These are phyloP conservation scores for Tachyglossus aculeatus DNA, from an alignment of 2,797 vertebrate species.

Conservation along the genomic window DNA sequence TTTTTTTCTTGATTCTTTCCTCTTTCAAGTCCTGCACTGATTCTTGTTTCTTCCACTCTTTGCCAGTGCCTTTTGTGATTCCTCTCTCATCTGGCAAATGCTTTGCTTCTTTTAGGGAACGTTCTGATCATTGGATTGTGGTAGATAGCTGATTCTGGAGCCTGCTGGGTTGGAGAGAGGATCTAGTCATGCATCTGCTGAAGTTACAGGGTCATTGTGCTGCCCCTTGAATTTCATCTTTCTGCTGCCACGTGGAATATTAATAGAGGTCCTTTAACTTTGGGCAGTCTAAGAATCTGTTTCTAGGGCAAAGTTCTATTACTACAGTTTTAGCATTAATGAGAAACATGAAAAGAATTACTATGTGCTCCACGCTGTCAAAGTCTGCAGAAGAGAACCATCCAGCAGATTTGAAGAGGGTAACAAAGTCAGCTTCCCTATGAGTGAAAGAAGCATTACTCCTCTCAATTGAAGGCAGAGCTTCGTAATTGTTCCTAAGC, in stretches of 20 bases:
- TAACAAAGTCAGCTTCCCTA: not conserved
- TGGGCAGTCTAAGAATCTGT: not conserved
- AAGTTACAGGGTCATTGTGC: not conserved
- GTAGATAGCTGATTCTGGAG: not conserved
- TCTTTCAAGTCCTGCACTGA: not conserved
- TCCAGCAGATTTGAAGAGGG: not conserved
- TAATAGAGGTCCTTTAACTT: constrained; percentile 10
- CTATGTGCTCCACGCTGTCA: not conserved
- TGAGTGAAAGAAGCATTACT: not conserved
- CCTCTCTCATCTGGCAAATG: not conserved
- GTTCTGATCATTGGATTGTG: constrained; percentile 19
- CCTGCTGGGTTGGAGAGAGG: not conserved
- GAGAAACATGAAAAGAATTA: not conserved
- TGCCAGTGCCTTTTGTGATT: accelerated
- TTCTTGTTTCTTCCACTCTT: not conserved
- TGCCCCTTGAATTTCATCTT: constrained; percentile 13
- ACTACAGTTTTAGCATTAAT: constrained; percentile 4
- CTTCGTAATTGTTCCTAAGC: not conserved
- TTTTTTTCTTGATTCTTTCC: constrained; percentile 28
- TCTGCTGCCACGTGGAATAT: not conserved
- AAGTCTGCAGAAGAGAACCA: not conserved
- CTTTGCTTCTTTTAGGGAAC: not conserved
- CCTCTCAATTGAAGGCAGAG: not conserved
- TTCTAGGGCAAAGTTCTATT: constrained; percentile 14
- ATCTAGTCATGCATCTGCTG: not conserved